phyloP scores from a whole-genome alignment of 2,888 invertebrate species.

The Xestia sexstrigata region DNA sequence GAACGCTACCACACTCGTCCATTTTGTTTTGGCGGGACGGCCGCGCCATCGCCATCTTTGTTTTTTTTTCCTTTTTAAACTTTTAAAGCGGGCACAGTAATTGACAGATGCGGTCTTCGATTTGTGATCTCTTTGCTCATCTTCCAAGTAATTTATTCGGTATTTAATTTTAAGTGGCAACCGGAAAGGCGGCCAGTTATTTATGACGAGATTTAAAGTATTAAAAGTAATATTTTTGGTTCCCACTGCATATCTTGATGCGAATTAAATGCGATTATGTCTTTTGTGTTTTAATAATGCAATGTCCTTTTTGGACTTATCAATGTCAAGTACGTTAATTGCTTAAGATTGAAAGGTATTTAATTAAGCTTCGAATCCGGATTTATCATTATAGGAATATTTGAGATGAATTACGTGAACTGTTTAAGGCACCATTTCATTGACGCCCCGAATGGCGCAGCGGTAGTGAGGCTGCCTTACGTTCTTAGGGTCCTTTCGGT shows the following conservation, averaged over 20 bases:
- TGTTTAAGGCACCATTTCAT: no score
- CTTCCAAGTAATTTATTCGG: slow-evolving; percentile 69
- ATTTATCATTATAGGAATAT: neutral
- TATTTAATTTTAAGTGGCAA: slow-evolving; percentile 76
- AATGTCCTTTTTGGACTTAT: slow-evolving; percentile 22
- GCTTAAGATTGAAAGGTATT: slow-evolving; percentile 37
- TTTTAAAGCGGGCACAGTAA: slow-evolving; percentile 70
- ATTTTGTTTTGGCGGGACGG: slow-evolving; percentile 68
- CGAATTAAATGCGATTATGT: slow-evolving; percentile 55
- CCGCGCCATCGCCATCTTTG: slow-evolving; percentile 61
- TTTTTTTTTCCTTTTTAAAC: slow-evolving; percentile 66
- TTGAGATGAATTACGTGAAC: neutral
- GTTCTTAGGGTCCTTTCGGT: no score
- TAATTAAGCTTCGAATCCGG: slow-evolving; percentile 36
- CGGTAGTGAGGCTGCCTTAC: no score
- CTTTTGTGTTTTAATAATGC: slow-evolving; percentile 42
- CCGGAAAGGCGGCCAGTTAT: slow-evolving; percentile 68
- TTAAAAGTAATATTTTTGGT: slow-evolving; percentile 51
- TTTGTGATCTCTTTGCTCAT: slow-evolving; percentile 71
- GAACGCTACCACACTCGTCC: slow-evolving; percentile 63
- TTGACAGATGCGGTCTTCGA: slow-evolving; percentile 78
- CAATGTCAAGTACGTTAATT: slow-evolving; percentile 49
- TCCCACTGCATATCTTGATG: slow-evolving; percentile 62
- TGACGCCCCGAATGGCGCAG: no score
- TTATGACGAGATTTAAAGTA: slow-evolving; percentile 56